Evolutionary conservation across 2,113 vertebrate genomes (phyloP).

Genomic region (Platanista minor): DNA sequence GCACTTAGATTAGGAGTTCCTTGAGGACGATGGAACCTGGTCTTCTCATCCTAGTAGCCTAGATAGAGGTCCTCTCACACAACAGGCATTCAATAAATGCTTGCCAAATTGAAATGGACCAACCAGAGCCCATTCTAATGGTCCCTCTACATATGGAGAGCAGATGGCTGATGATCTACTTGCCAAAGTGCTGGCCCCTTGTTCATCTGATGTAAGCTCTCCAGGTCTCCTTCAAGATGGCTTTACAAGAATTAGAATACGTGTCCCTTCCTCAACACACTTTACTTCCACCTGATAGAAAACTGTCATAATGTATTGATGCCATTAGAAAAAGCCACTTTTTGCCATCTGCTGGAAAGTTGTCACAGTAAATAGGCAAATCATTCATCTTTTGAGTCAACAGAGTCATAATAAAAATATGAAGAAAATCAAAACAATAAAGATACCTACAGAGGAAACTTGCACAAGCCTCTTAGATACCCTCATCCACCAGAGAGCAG

Average conservation of each 20-base stretch:
- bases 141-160: not conserved
- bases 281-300: not conserved
- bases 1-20: not conserved
- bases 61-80: not conserved
- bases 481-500: too few species aligned
- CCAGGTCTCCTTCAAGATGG: not conserved
- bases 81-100: not conserved
- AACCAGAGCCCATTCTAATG: not conserved
- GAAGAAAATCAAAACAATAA: not conserved
- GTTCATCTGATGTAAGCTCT: not conserved
- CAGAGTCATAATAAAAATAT: not conserved
- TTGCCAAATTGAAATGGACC: not conserved
- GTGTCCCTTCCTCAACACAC: not conserved
- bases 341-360: not conserved
- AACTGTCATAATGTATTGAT: not conserved
- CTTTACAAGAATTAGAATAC: not conserved
- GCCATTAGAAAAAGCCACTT: not conserved
- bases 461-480: too few species aligned
- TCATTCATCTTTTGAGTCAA: not conserved
- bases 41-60: not conserved
- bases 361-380: not conserved
- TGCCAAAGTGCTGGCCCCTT: not conserved
- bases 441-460: not conserved
- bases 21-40: too few species aligned
- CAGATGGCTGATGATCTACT: rapidly evolving